Base-by-base conservation (phyloP, 2,797 vertebrate species). In the Gymnoscopelus braueri region DNA sequence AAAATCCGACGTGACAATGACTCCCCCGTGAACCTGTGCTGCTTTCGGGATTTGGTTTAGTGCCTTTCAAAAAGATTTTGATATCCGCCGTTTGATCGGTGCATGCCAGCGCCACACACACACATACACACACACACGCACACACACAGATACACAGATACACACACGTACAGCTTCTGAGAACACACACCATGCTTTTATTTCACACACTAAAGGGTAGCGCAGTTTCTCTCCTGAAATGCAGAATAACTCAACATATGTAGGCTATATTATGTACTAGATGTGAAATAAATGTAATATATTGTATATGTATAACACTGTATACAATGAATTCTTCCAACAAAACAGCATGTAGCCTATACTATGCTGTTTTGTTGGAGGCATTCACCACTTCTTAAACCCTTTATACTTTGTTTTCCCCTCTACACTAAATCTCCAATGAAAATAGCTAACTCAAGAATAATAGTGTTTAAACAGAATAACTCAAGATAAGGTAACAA, bases 11-110 rank as follows among this genome's bases (percentile, higher is more conserved):
- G 50, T 65, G 75, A 67, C 63, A 14, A 63, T 65, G 53, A 61
- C 75, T 81, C 78, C 54, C 69, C 71, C 49, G 19, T 61, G 51
- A 79, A 79, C 67, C 67, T 72, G 72, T 2, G 7, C 39, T 44
- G 39, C 9, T 8, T 10, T 44, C 7, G 8, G 65, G 71, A 68
- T 77, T 74, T 82, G 73, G 60, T 70, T 67, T 49, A 61, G 71
- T 49, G 77, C 65, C 63, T 81, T 69, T 81, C 63, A 44, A 5
- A 63, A 78, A 77, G 71, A 80, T 83, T 84, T 83, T 71, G 69
- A 84, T 85, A 84, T 84, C 75, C 72, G 65, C 60, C 4, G 63
- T 86, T 85, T 88, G 82, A 88, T 80, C 83, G 76, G 75, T 83
- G 85, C 67, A 74, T 83, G 85, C 67, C 49, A 75, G 85, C 51